Percentiles rank a stretch among this genome's conserved stretches.
phyloP scores from a whole-genome alignment of 53 echinoderm and acorn worm genomes.

The Antedon mediterranea region DNA sequence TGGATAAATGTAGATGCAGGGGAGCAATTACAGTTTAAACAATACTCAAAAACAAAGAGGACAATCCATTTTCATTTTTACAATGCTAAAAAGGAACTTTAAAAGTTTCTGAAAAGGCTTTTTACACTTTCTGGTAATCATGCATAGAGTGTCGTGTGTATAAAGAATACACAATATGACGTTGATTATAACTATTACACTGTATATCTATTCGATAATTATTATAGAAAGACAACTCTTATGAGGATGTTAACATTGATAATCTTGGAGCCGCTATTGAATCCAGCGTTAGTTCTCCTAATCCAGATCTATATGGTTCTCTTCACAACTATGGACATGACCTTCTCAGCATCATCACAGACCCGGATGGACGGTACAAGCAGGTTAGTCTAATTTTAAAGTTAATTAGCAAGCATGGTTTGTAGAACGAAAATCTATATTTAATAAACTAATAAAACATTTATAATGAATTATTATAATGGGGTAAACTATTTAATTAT shows the following conservation, averaged over 20 bases:
- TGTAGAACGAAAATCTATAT: too few relatives aligned
- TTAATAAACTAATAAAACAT: too few relatives aligned
- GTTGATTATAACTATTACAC: too few relatives aligned
- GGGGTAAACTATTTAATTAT: too few relatives aligned
- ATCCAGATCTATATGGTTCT: conserved; percentile 22
- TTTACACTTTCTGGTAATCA: too few relatives aligned
- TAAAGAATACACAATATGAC: too few relatives aligned
- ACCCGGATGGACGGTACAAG: conserved; percentile 23
- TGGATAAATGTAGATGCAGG: neutral
- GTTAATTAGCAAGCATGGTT: too few relatives aligned
- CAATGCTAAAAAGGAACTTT: too few relatives aligned
- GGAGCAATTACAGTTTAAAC: neutral
- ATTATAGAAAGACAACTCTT: neutral
- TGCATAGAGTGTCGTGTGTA: too few relatives aligned
- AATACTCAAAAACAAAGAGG: neutral
- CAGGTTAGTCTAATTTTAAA: neutral
- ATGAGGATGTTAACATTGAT: conserved; percentile 16
- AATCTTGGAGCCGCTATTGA: conserved; percentile 34
- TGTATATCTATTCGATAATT: too few relatives aligned
- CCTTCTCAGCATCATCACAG: conserved; percentile 13
- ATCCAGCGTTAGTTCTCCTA: conserved; percentile 22
- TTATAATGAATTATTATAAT: too few relatives aligned
- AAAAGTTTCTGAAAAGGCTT: too few relatives aligned
- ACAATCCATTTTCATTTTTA: neutral
- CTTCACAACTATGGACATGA: conserved; percentile 44